phyloP scores from a whole-genome alignment of 2,888 invertebrate genomes.

The Caenorhabditis sp. region DNA sequence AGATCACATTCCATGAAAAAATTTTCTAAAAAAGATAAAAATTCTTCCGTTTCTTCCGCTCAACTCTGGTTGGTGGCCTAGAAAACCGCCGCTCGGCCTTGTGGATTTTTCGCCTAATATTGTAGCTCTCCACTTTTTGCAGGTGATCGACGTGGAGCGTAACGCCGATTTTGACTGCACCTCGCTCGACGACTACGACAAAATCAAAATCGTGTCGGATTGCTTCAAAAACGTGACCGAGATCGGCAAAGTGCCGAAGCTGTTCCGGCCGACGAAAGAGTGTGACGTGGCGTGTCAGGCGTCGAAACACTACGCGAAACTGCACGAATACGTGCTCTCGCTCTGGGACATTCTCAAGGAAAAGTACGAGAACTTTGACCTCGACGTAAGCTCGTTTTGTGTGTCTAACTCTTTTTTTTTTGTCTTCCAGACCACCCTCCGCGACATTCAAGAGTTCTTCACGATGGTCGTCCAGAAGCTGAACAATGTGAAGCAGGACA shows the following conservation, averaged over 20 bases:
- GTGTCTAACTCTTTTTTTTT: neutral
- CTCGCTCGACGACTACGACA: conserved; percentile 62
- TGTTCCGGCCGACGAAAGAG: conserved; percentile 65
- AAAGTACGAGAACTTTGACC: conserved; percentile 65
- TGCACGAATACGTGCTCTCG: conserved; percentile 71
- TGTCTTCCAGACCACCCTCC: conserved; percentile 51
- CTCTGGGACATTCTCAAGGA: conserved; percentile 72
- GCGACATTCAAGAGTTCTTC: conserved; percentile 61
- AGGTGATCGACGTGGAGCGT: conserved; percentile 75
- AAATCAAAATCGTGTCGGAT: conserved; percentile 68
- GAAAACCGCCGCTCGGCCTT: no score
- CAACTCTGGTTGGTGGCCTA: no score
- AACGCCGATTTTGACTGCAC: conserved; percentile 73
- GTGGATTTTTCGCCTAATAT: no score
- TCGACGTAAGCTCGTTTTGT: conserved; percentile 54
- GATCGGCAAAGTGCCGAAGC: conserved; percentile 59
- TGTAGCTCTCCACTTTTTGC: conserved; percentile 14
- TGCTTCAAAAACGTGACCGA: conserved; percentile 68
- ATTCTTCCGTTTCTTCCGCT: no score
- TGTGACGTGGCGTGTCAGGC: conserved; percentile 73
- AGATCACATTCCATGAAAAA: no score
- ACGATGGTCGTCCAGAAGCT: conserved; percentile 55
- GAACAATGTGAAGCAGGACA: conserved; percentile 54
- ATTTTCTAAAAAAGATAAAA: no score
- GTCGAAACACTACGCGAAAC: conserved; percentile 65